phyloP scores from a whole-genome alignment of 2,888 invertebrate genomes.

The Mechanitis mazaeus region DNA sequence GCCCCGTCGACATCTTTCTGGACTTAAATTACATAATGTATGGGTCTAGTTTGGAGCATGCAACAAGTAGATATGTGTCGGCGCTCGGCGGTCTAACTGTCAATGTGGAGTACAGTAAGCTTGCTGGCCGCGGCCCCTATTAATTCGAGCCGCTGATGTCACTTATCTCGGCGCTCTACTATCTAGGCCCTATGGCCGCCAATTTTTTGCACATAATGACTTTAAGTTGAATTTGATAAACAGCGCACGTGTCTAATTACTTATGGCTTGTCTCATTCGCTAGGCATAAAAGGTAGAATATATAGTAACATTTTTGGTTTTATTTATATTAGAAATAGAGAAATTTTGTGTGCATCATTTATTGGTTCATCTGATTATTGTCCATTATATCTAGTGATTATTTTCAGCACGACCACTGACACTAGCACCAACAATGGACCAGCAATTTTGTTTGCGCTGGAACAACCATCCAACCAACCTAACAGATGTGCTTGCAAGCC shows the following conservation, averaged over 20 bases:
- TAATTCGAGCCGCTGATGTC: conserved; percentile 76
- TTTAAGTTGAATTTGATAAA: conserved; percentile 69
- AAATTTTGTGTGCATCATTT: conserved; percentile 27
- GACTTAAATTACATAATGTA: conserved; percentile 77
- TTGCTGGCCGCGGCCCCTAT: conserved; percentile 74
- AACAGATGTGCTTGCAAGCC: conserved; percentile 91
- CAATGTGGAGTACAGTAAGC: conserved; percentile 77
- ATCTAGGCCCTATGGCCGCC: conserved; percentile 76
- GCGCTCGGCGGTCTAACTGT: conserved; percentile 71
- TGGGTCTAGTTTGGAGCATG: conserved; percentile 71
- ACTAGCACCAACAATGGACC: conserved; percentile 81
- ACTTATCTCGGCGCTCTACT: conserved; percentile 74
- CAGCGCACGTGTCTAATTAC: conserved; percentile 63
- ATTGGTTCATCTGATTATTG: conserved; percentile 41
- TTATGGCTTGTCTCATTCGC: conserved; percentile 38
- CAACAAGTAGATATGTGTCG: conserved; percentile 78
- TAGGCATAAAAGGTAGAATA: conserved; percentile 47
- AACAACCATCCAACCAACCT: conserved; percentile 95
- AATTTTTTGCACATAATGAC: conserved; percentile 69
- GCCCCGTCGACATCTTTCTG: conserved; percentile 71
- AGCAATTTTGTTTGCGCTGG: conserved; percentile 96
- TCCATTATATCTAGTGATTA: conserved; percentile 45
- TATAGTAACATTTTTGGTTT: conserved; percentile 13
- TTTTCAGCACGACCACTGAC: conserved; percentile 75
- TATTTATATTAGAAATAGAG: conserved; percentile 24